phyloP scores from a whole-genome alignment of 2,113 vertebrate genomes.

The Abramis brama region DNA sequence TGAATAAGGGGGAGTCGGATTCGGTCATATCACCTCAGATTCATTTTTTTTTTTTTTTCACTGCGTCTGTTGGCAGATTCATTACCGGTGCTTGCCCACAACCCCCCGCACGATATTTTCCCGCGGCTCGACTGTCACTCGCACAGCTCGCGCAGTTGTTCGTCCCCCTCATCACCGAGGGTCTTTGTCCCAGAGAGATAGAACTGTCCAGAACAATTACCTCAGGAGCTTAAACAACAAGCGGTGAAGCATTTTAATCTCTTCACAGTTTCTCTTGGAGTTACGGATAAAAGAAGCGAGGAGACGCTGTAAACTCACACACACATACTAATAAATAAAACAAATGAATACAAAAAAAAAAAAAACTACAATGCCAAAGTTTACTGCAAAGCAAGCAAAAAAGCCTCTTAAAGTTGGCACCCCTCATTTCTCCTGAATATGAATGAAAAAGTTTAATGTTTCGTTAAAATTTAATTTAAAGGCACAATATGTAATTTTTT shows the following conservation, averaged over 20 bases:
- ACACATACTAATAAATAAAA: slow-evolving; percentile 1
- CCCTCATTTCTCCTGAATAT: not conserved
- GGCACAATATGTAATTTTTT: too few species aligned
- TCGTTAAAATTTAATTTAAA: not conserved
- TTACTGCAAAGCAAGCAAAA: slow-evolving; percentile 11
- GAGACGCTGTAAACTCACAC: slow-evolving; percentile 15
- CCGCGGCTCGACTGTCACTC: slow-evolving; percentile 81
- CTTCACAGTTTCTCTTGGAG: slow-evolving; percentile 65
- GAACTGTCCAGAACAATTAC: slow-evolving; percentile 87
- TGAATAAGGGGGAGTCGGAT: slow-evolving; percentile 84
- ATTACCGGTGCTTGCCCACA: slow-evolving; percentile 78
- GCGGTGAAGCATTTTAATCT: slow-evolving; percentile 83
- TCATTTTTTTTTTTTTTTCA: slow-evolving; percentile 70
- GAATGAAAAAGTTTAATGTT: not conserved
- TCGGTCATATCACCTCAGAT: slow-evolving; percentile 84
- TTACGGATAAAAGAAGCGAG: slow-evolving; percentile 57
- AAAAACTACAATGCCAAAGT: not conserved
- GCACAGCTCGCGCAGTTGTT: slow-evolving; percentile 64
- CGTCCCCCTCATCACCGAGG: slow-evolving; percentile 84
- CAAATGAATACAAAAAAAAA: not conserved
- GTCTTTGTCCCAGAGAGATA: slow-evolving; percentile 83
- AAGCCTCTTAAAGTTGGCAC: not conserved
- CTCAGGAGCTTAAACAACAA: slow-evolving; percentile 78
- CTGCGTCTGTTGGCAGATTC: slow-evolving; percentile 90
- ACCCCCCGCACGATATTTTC: slow-evolving; percentile 70